Conservation (phyloP, 2,888 invertebrate genomes). For the Merodon equestris region DNA sequence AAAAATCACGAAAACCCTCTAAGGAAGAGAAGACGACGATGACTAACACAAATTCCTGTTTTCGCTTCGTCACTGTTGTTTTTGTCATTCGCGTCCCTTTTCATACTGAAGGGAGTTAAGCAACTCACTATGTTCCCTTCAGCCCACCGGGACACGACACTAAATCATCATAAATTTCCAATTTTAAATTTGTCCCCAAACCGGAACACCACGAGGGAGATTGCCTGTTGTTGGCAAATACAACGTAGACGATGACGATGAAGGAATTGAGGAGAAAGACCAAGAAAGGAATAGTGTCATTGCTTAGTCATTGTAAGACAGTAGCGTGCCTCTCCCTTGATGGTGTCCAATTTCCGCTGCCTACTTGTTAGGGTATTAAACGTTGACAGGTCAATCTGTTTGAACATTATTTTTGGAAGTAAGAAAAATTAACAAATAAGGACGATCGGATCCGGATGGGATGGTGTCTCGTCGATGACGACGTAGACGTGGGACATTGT, state of each 20-base stretch:
- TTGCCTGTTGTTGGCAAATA: neutral
- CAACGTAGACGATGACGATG: no score
- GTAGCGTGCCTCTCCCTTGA: conserved; percentile 7
- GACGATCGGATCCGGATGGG: conserved; percentile 9
- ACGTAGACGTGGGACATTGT: conserved; percentile 44
- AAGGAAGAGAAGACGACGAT: no score
- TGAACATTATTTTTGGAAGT: conserved; percentile 42
- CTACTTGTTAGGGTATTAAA: conserved; percentile 48
- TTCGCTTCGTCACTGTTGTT: neutral
- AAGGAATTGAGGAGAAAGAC: no score
- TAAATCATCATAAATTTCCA: conserved; percentile 66
- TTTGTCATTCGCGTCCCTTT: neutral
- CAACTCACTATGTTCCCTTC: neutral
- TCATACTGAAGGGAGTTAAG: neutral
- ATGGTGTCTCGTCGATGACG: no score
- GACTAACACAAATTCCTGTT: no score
- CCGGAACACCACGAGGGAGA: conserved; percentile 6
- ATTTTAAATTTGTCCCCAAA: conserved; percentile 62
- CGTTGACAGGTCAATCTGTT: conserved; percentile 66
- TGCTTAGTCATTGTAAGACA: neutral
- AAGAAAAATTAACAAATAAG: conserved; percentile 56
- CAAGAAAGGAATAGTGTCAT: conserved; percentile 4
- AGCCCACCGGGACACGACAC: conserved; percentile 25
- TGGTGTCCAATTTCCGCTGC: conserved; percentile 56
- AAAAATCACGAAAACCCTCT: conserved; percentile 30